A percentile compares a stretch with the other conserved stretches of the same genome.
These are phyloP conservation scores for Acanthochromis polyacanthus DNA, from an alignment of 2,113 vertebrate genomes.

Conservation along the genomic window DNA sequence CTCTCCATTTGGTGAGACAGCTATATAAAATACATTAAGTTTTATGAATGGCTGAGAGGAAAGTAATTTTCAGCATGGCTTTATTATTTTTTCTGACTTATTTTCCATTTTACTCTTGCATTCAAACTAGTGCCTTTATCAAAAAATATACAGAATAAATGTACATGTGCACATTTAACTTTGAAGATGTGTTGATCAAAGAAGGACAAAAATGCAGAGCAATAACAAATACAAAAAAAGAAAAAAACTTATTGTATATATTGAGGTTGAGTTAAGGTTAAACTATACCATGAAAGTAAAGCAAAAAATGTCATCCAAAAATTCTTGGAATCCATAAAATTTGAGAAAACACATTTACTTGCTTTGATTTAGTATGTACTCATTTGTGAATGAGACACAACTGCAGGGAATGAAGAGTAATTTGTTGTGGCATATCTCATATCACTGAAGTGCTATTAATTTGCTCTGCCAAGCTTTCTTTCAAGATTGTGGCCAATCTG, in stretches of 20 bases:
- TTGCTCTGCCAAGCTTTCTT: neutral
- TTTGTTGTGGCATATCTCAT: neutral
- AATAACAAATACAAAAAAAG: neutral
- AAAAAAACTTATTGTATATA: neutral
- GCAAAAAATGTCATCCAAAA: neutral
- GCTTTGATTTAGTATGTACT: neutral
- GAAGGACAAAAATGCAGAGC: neutral
- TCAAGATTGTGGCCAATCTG: constrained; percentile 2
- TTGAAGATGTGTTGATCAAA: neutral
- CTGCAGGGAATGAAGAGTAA: constrained; percentile 1
- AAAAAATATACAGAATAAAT: neutral
- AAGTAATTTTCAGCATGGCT: neutral
- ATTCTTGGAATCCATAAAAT: too few species aligned
- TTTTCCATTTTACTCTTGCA: constrained; percentile 5
- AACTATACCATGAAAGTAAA: neutral
- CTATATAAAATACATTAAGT: constrained; percentile 6
- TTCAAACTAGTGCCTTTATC: neutral
- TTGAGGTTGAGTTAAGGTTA: neutral
- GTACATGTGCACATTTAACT: neutral
- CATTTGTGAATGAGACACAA: constrained; percentile 19
- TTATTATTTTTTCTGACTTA: too few species aligned
- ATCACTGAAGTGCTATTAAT: constrained; percentile 2
- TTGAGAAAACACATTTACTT: neutral
- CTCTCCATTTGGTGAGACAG: neutral
- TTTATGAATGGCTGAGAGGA: constrained; percentile 4